These are phyloP conservation scores for Arvicanthis niloticus DNA, from an alignment of 2,113 vertebrate species.

Conservation along the genomic window DNA sequence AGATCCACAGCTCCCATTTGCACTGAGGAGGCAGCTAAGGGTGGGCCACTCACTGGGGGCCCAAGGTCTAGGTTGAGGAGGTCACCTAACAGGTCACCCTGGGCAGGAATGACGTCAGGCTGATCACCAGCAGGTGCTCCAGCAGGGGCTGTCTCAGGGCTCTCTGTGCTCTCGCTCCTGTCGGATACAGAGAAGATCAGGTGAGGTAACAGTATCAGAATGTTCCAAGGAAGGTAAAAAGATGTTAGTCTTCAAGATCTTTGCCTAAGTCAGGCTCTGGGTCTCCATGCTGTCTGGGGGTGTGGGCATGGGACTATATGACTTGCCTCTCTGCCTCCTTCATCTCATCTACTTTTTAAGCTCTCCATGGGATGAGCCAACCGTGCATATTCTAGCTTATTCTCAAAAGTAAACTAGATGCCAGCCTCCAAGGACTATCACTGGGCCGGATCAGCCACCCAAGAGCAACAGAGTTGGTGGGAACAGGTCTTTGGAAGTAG, in stretches of 20 bases:
- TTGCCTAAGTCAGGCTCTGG: neutral
- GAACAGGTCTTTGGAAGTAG: neutral
- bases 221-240: neutral
- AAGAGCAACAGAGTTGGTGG: neutral
- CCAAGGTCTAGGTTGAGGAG: constrained; percentile 97
- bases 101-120: constrained; percentile 94
- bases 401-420: neutral
- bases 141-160: constrained; percentile 88
- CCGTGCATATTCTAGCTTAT: neutral
- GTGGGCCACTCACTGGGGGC: constrained; percentile 90
- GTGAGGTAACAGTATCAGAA: neutral
- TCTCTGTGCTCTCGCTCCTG: constrained; percentile 94
- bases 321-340: neutral
- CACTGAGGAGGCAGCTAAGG: constrained; percentile 88
- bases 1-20: constrained; percentile 97
- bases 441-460: neutral
- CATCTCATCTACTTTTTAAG: neutral
- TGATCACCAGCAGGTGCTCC: constrained; percentile 88
- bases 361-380: neutral
- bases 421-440: neutral
- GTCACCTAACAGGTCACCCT: constrained; percentile 96
- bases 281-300: neutral
- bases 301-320: no score
- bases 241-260: neutral
- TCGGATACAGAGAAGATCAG: neutral